These are phyloP conservation scores for Odontomachus brunneus DNA, from an alignment of 1,140 invertebrate genomes.

Conservation along the genomic window DNA sequence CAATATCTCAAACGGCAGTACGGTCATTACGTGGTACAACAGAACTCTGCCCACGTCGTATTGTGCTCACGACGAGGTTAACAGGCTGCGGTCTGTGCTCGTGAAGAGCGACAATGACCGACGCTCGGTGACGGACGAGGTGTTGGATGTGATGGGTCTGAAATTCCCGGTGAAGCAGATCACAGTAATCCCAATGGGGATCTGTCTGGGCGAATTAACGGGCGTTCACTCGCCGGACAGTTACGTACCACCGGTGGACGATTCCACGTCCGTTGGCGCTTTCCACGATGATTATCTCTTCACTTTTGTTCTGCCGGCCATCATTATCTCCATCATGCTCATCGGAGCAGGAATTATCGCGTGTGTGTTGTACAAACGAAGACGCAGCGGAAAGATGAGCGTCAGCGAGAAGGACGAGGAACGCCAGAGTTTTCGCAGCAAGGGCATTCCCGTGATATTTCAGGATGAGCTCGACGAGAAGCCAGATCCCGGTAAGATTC, in stretches of 20 bases:
- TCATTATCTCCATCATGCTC: conserved; percentile 96
- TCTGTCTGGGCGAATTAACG: conserved; percentile 89
- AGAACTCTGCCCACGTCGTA: conserved; percentile 88
- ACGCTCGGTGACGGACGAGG: conserved; percentile 87
- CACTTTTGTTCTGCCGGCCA: conserved; percentile 95
- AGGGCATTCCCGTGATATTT: conserved; percentile 97
- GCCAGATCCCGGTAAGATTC: conserved; percentile 89
- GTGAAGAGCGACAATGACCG: conserved; percentile 88
- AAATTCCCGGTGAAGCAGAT: conserved; percentile 93
- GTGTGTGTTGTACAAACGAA: conserved; percentile 94
- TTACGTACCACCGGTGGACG: conserved; percentile 81
- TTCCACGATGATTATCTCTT: conserved; percentile 93
- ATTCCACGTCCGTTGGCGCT: conserved; percentile 84
- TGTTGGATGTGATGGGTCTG: conserved; percentile 90
- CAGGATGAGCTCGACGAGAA: conserved; percentile 97
- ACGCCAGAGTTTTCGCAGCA: conserved; percentile 93
- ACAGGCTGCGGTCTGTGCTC: conserved; percentile 89
- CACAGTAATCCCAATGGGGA: conserved; percentile 89
- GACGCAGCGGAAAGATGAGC: conserved; percentile 93
- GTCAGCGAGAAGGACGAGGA: conserved; percentile 91
- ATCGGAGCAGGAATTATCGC: conserved; percentile 94
- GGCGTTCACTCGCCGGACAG: conserved; percentile 83
- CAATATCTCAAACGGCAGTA: conserved; percentile 86
- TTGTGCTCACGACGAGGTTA: conserved; percentile 92
- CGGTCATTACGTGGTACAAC: conserved; percentile 93